Evolutionary conservation across 1,140 invertebrate genomes (phyloP).

Genomic region (Eurosta solidaginis): DNA sequence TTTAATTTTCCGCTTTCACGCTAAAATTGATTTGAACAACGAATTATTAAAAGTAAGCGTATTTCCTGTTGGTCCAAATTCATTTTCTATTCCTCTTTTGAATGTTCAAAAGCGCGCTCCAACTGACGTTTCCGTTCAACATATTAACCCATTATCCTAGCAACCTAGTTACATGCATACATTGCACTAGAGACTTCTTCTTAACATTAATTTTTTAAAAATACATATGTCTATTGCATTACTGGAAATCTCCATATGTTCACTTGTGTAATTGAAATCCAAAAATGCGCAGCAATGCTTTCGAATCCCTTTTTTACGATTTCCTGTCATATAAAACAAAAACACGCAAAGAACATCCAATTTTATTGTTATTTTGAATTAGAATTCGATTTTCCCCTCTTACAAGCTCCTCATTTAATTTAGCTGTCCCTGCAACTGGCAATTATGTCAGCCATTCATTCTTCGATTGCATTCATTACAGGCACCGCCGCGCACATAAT

Average conservation of each 20-base stretch:
- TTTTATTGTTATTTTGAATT: neutral
- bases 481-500: neutral
- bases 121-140: constrained; percentile 9
- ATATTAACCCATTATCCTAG: constrained; percentile 20
- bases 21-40: neutral
- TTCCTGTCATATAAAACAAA: neutral
- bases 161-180: neutral
- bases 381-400: neutral
- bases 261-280: neutral
- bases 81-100: too few species aligned
- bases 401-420: neutral
- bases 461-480: neutral
- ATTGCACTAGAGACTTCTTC: neutral
- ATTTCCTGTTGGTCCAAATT: neutral
- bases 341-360: neutral
- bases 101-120: neutral
- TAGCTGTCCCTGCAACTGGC: constrained; percentile 15
- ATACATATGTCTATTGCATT: neutral
- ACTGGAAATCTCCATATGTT: neutral
- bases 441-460: neutral
- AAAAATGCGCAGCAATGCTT: constrained; percentile 1
- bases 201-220: too few species aligned
- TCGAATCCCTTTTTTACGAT: neutral
- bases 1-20: neutral
- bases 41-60: neutral